Evolutionary conservation across 2,888 invertebrate genomes (phyloP).

Genomic region (Theristus sp.): DNA sequence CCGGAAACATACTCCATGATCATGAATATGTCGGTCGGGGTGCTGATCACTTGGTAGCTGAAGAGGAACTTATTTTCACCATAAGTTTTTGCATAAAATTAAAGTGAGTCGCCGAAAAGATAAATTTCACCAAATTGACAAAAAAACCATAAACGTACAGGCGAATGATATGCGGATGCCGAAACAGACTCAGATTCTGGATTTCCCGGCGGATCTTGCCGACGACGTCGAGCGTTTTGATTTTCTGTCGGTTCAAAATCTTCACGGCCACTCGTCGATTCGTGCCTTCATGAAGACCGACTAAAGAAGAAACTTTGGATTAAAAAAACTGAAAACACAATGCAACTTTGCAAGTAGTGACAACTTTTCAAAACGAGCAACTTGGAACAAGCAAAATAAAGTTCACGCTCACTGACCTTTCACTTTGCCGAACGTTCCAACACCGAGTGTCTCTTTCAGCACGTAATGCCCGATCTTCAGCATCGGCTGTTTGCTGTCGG

Average conservation of each 20-base stretch:
- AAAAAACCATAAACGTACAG: no score
- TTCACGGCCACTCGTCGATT: slow-evolving; percentile 97
- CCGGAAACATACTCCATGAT: slow-evolving; percentile 99
- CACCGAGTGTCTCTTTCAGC: slow-evolving; percentile 69
- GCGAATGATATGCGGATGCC: slow-evolving; percentile 97
- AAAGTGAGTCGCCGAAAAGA: no score
- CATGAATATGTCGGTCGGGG: slow-evolving; percentile 97
- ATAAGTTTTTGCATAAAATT: no score
- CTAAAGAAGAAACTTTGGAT: no score
- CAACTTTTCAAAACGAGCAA: no score
- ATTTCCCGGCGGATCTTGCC: slow-evolving; percentile 96
- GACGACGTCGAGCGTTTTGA: slow-evolving; percentile 95
- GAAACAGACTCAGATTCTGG: slow-evolving; percentile 94
- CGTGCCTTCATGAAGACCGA: slow-evolving; percentile 89
- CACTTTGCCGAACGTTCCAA: slow-evolving; percentile 95
- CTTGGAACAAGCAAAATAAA: no score
- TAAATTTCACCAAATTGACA: no score
- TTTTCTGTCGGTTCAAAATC: slow-evolving; percentile 93
- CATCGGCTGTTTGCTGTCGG: slow-evolving; percentile 14
- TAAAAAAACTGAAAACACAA: no score
- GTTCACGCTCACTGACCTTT: no score
- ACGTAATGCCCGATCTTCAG: slow-evolving; percentile 90
- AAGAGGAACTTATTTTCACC: no score
- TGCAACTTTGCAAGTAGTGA: no score
- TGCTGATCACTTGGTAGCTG: slow-evolving; percentile 69